These are phyloP conservation scores for Julus scanicus DNA, from an alignment of 2,888 invertebrate species.

Conservation along the genomic window DNA sequence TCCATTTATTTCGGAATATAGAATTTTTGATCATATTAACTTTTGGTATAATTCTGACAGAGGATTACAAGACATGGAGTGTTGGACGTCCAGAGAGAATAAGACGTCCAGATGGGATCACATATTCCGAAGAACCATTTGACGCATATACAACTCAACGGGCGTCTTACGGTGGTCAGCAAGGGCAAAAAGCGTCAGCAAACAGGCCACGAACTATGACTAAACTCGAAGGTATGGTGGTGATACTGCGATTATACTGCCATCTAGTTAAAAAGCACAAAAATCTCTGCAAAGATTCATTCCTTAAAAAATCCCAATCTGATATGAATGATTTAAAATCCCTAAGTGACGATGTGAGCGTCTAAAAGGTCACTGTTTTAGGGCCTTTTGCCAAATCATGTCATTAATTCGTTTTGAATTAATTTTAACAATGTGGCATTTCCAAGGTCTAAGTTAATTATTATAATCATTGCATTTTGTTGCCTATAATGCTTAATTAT, in stretches of 20 bases:
- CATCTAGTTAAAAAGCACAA: neutral
- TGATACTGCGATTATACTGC: neutral
- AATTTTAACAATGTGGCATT: no score
- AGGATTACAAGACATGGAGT: constrained; percentile 52
- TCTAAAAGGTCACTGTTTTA: no score
- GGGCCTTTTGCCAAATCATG: no score
- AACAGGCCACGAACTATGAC: constrained; percentile 20
- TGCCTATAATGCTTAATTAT: no score
- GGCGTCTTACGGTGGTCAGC: neutral
- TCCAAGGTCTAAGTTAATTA: no score
- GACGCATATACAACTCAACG: constrained; percentile 47
- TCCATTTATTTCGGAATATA: no score
- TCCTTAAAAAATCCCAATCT: no score
- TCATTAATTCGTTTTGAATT: no score
- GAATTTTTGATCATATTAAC: neutral
- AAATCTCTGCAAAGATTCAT: no score
- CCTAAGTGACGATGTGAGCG: no score
- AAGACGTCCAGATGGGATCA: neutral
- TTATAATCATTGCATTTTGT: no score
- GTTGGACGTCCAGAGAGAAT: constrained; percentile 41
- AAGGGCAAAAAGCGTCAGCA: neutral
- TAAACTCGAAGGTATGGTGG: constrained; percentile 17
- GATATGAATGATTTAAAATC: no score
- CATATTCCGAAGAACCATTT: constrained; percentile 41
- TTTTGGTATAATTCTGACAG: constrained; percentile 8